Evolutionary conservation across 2,113 vertebrate species (phyloP), one percentile per base, ranked within the genome.

Genomic region (Sardina pilchardus): DNA sequence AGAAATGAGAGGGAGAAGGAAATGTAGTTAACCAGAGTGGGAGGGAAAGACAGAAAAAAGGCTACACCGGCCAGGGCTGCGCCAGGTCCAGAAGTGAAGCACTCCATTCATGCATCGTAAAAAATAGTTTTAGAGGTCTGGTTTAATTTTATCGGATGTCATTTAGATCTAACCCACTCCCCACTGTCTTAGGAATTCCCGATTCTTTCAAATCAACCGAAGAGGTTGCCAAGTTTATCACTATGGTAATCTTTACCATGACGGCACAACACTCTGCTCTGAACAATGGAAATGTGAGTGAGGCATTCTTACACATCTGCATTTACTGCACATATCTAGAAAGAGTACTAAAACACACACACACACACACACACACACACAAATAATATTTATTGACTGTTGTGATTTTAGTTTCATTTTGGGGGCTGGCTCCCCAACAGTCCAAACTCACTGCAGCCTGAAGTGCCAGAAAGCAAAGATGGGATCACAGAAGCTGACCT

Each of bases 201-300:
- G 6, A 47, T 3, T 0, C 0, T 42, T 92, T 93, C 56, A 3
- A 47, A 6, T 67, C 82, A 4, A 86, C 83, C 0, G 36, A 89
- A 6, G 91, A 93, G 36, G 81, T 94, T 44, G 85, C 86, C 81
- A 92, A 89, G 88, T 94, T 93, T 67, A 81, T 94, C 83, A 94
- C 93, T 36, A 90, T 95, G 93, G 81, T 93, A 12, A 93, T 94
- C 71, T 94, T 94, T 87, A 93, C 88, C 4, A 84, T 82, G 8
- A 86, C 93, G 0, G 90, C 8, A 26, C 91, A 93, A 86, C 94
- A 94, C 44, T 71, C 89, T 83, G 92, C 92, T 0, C 82, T 94
- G 30, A 92, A 92, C 44, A 86, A 30, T 44, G 92, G 92, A 47
- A 93, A 93, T 42, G 39, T 42, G 39, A 90, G 94, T 78, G 34